Percentiles rank a stretch among this genome's conserved stretches.
These are phyloP conservation scores for Acromyrmex charruanus DNA, from an alignment of 1,140 invertebrate species.

Conservation along the genomic window DNA sequence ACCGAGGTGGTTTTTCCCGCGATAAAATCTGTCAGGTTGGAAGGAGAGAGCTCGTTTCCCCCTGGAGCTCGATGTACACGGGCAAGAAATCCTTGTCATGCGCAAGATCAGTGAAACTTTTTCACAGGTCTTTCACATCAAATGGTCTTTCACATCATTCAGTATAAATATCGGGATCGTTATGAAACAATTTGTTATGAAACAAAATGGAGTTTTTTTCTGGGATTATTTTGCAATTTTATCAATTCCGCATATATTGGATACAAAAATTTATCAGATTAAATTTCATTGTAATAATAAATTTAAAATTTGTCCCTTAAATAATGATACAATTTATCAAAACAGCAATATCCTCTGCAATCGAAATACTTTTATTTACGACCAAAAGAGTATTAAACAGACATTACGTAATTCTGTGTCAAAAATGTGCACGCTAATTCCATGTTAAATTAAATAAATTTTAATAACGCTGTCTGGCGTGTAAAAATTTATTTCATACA, in stretches of 20 bases:
- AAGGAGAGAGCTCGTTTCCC: background rate
- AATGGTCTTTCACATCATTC: background rate
- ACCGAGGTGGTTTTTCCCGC: constrained; percentile 8
- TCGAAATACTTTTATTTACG: constrained; percentile 20
- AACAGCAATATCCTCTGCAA: background rate
- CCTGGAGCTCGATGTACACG: background rate
- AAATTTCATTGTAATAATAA: constrained; percentile 9
- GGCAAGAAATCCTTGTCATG: background rate
- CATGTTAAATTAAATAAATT: background rate
- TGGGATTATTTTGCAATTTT: constrained; percentile 5
- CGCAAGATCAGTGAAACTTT: background rate
- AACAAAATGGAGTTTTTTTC: background rate
- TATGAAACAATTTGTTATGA: background rate
- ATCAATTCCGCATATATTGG: background rate
- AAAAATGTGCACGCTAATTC: background rate
- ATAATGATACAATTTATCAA: constrained; percentile 8
- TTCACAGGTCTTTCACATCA: background rate
- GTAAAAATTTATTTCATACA: background rate
- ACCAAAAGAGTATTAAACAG: background rate
- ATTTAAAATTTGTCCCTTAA: background rate
- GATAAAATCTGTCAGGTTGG: background rate
- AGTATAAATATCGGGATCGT: background rate
- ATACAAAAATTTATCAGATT: constrained; percentile 17
- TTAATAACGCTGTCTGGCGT: background rate
- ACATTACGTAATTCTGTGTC: background rate